Conservation (phyloP, 2,797 vertebrate genomes). For the Myotis planiceps region DNA sequence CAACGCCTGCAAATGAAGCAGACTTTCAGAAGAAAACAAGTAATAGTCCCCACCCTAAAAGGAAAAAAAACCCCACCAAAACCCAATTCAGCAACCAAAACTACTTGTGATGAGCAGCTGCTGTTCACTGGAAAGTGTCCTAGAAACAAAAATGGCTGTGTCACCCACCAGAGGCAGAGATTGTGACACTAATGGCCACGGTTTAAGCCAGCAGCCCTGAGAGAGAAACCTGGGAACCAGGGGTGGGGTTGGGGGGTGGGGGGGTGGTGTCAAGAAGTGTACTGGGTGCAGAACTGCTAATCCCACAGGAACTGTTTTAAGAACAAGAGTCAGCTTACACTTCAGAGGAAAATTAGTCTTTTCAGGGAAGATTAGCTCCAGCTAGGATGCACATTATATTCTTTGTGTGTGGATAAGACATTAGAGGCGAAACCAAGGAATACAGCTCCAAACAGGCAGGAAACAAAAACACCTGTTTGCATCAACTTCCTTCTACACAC, state of each 20-base stretch:
- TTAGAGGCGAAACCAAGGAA: background rate
- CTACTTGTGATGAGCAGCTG: constrained; percentile 21
- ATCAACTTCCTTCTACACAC: constrained; percentile 32
- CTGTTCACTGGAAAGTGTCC: background rate
- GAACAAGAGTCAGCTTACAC: constrained; percentile 26
- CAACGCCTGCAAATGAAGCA: background rate
- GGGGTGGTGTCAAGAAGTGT: background rate
- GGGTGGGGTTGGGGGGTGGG: no score
- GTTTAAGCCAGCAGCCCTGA: background rate
- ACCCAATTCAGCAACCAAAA: background rate
- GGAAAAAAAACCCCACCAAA: background rate
- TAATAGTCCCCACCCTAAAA: background rate
- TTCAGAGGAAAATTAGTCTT: constrained; percentile 37
- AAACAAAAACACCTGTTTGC: constrained; percentile 19
- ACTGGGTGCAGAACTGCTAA: background rate
- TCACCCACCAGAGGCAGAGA: background rate
- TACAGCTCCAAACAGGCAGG: background rate
- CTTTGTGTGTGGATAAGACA: background rate
- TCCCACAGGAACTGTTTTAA: constrained; percentile 34
- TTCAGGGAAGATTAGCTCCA: constrained; percentile 33
- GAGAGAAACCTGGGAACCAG: background rate
- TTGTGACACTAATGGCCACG: background rate
- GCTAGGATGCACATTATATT: background rate
- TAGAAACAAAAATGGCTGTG: background rate
- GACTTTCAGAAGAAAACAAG: background rate